Conservation (phyloP, 2,113 vertebrate genomes). For the Sardina pilchardus region DNA sequence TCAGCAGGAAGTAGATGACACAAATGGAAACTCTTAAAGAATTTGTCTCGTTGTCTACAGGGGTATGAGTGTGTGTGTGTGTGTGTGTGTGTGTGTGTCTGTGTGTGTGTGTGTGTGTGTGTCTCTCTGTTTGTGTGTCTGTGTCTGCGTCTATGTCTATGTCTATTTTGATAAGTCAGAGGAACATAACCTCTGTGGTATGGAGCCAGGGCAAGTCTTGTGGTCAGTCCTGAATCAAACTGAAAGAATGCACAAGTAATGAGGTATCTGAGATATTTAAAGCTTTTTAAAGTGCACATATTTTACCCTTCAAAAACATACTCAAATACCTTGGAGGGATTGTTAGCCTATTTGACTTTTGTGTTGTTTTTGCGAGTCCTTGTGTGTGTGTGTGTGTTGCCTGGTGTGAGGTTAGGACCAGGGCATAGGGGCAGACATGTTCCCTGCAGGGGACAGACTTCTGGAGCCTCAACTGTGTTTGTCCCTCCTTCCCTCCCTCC, state of each 20-base stretch:
- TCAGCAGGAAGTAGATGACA: slow-evolving; percentile 8
- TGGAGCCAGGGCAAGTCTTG: background rate
- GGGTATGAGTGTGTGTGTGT: background rate
- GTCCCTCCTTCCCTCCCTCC: background rate
- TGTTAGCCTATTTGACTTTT: background rate
- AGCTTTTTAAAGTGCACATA: background rate
- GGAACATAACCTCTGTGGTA: background rate
- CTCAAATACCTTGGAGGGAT: background rate
- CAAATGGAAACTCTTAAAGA: slow-evolving; percentile 1
- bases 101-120: background rate
- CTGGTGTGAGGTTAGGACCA: background rate
- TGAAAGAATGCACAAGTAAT: background rate
- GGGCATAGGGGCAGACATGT: slow-evolving; percentile 27
- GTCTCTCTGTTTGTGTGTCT: background rate
- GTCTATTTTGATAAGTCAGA: background rate
- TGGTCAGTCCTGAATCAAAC: slow-evolving; percentile 5
- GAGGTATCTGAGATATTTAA: slow-evolving; percentile 8
- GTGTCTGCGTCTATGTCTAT: background rate
- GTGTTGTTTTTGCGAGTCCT: background rate
- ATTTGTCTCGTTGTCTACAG: slow-evolving; percentile 3
- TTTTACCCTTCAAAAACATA: slow-evolving; percentile 10
- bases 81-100: background rate
- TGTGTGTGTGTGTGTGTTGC: background rate
- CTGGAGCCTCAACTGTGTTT: slow-evolving; percentile 19
- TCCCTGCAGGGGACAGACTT: slow-evolving; percentile 38